Percentiles rank a stretch among this genome's conserved stretches.
These are phyloP conservation scores for Amblyraja radiata DNA, from an alignment of 2,797 vertebrate species.

Conservation along the genomic window DNA sequence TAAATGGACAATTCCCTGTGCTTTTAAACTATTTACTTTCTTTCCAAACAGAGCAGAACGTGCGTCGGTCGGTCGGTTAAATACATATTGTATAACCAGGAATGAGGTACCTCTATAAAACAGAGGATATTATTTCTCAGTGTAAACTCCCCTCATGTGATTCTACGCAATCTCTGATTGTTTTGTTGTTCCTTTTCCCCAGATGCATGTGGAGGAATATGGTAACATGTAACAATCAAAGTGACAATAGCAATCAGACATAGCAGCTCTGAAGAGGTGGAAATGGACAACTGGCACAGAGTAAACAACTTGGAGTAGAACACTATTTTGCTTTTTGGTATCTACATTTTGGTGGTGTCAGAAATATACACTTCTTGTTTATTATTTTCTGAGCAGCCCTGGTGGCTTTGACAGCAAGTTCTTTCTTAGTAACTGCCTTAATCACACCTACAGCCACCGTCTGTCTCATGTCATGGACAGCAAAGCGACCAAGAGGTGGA, in stretches of 20 bases:
- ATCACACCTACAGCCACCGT: too few relatives aligned
- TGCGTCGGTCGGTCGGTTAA: background rate
- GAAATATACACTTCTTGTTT: too few relatives aligned
- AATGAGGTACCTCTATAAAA: conserved; percentile 7
- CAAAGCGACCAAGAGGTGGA: too few relatives aligned
- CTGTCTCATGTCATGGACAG: too few relatives aligned
- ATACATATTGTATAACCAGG: background rate
- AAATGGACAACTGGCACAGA: too few relatives aligned
- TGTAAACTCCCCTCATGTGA: background rate
- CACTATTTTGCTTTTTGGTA: too few relatives aligned
- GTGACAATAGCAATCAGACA: background rate
- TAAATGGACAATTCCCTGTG: background rate
- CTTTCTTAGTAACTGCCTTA: too few relatives aligned
- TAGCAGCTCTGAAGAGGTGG: background rate
- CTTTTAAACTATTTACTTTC: background rate
- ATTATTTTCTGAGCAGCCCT: too few relatives aligned
- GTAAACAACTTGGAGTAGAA: background rate
- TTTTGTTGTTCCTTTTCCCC: background rate
- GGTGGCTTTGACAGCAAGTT: too few relatives aligned
- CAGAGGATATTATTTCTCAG: conserved; percentile 1
- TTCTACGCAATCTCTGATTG: background rate
- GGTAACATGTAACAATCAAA: background rate
- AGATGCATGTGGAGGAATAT: background rate
- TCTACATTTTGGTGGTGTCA: too few relatives aligned
- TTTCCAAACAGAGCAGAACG: background rate